Evolutionary conservation across 2,113 vertebrate genomes (phyloP).

Genomic region (Lathamus discolor): DNA sequence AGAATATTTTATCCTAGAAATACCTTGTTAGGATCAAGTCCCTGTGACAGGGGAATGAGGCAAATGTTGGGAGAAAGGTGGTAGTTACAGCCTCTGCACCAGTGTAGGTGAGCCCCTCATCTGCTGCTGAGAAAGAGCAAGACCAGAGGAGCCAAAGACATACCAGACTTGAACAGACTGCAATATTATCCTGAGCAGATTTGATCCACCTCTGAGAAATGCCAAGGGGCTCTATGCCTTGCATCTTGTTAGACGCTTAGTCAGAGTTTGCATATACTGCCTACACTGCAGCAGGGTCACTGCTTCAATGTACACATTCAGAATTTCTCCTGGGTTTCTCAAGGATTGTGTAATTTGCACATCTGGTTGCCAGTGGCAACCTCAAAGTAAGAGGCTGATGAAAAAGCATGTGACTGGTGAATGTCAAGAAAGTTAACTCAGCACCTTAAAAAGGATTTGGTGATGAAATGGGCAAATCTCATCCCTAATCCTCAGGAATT

Average conservation of each 20-base stretch:
- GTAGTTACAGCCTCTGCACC: background rate
- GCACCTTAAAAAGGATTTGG: background rate
- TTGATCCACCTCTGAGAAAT: background rate
- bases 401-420: background rate
- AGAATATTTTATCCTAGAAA: background rate
- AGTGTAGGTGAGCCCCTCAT: rapidly evolving
- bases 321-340: background rate
- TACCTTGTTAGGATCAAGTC: background rate
- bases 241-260: background rate
- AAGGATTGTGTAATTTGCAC: background rate
- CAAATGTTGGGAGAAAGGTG: background rate
- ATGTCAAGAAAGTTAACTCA: background rate
- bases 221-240: background rate
- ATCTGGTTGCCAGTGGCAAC: background rate
- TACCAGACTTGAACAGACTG: background rate
- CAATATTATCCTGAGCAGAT: background rate
- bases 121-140: background rate
- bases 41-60: background rate
- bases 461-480: background rate
- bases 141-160: background rate
- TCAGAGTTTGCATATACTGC: background rate
- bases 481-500: background rate
- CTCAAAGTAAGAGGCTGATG: background rate
- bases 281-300: background rate
- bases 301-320: background rate